Evolutionary conservation across 1,140 invertebrate genomes (phyloP).

Genomic region (Nephotettix cincticeps): DNA sequence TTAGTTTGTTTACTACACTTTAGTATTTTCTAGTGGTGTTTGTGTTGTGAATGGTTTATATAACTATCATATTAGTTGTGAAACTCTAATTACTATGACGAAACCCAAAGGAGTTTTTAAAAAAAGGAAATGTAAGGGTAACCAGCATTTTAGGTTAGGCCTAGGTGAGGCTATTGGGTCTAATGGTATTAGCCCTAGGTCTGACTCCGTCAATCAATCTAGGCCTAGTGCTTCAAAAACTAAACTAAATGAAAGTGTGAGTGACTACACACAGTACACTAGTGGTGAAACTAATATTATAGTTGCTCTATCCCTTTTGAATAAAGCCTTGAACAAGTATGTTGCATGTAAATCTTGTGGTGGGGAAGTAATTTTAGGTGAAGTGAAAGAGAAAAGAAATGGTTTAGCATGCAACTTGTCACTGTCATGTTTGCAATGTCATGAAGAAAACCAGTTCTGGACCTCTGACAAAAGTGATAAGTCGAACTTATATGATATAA

Average conservation of each 20-base stretch:
- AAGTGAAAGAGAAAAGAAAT: no score
- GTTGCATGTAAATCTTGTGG: conserved; percentile 7
- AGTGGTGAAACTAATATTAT: background rate
- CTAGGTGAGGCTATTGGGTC: background rate
- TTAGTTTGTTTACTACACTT: no score
- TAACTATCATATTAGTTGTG: no score
- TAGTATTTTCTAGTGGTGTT: no score
- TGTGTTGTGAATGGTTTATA: no score
- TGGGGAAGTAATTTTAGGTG: background rate
- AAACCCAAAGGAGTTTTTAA: no score
- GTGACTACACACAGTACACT: conserved; percentile 8
- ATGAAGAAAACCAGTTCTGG: background rate
- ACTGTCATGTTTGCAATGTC: conserved; percentile 8
- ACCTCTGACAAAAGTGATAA: background rate
- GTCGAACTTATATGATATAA: conserved; percentile 1
- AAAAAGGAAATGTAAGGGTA: background rate
- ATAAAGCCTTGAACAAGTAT: conserved; percentile 7
- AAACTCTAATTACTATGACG: no score
- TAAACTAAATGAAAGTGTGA: conserved; percentile 8
- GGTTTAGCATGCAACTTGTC: no score
- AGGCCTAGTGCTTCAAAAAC: conserved; percentile 8
- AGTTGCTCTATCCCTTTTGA: background rate
- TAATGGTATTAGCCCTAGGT: background rate
- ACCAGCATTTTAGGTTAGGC: background rate
- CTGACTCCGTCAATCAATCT: background rate